Evolutionary conservation across 2,888 invertebrate species (phyloP).

Genomic region (Sminthurides aquaticus): DNA sequence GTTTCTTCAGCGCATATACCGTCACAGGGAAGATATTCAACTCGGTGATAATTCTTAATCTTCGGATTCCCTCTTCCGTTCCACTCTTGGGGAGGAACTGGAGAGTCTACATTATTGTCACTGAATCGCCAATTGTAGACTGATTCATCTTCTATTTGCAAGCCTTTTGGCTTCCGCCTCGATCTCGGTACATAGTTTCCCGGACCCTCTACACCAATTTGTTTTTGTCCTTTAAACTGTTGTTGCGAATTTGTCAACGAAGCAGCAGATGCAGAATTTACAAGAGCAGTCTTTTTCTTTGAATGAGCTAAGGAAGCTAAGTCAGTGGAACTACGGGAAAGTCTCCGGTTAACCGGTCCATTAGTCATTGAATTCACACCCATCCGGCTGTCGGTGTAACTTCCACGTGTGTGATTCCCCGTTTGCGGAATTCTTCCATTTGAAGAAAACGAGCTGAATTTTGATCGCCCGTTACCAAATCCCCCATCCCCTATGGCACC

Average conservation of each 20-base stretch:
- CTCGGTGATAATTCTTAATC: constrained; percentile 30
- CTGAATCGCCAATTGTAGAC: constrained; percentile 36
- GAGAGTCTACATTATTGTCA: constrained; percentile 15
- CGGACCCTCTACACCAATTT: constrained; percentile 11
- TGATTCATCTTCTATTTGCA: constrained; percentile 28
- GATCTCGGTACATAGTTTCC: constrained; percentile 18
- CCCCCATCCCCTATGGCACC: constrained; percentile 1
- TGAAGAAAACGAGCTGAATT: neutral
- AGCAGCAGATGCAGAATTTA: constrained; percentile 10
- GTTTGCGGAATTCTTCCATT: neutral
- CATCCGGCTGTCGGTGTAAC: neutral
- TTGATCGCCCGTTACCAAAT: neutral
- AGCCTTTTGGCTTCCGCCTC: constrained; percentile 22
- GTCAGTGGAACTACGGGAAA: constrained; percentile 35
- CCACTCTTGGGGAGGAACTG: neutral
- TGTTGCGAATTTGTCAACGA: constrained; percentile 12
- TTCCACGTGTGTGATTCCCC: neutral
- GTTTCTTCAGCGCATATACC: constrained; percentile 42
- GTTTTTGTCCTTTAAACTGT: neutral
- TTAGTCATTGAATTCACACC: neutral
- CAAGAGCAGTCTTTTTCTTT: neutral
- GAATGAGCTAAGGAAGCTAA: constrained; percentile 10
- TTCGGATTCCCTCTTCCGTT: neutral
- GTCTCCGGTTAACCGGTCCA: constrained; percentile 22
- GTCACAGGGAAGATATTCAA: constrained; percentile 42